phyloP scores from a whole-genome alignment of 2,113 vertebrate genomes.

The Lathamus discolor region DNA sequence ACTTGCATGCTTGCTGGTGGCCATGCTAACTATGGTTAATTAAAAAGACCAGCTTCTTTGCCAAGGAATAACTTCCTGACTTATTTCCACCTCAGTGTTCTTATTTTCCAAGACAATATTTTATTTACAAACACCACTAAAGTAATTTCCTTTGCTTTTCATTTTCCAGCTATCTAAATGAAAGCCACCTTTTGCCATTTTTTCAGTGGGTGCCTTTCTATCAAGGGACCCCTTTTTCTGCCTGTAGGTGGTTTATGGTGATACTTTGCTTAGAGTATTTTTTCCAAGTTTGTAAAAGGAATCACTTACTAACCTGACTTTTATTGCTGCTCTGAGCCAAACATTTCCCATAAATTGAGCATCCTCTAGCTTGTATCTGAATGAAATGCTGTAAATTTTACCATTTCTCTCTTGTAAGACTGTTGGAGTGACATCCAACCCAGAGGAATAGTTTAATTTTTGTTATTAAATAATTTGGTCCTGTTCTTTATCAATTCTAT shows the following conservation, averaged over 20 bases:
- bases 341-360: slow-evolving; percentile 41
- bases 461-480: slow-evolving; percentile 28
- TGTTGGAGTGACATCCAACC: not conserved
- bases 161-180: not conserved
- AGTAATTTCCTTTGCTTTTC: not conserved
- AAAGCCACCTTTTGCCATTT: not conserved
- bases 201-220: not conserved
- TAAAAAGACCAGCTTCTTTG: not conserved
- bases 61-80: not conserved
- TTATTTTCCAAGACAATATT: not conserved
- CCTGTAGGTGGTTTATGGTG: not conserved
- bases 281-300: slow-evolving; percentile 12
- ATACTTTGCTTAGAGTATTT: slow-evolving; percentile 24
- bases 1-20: not conserved
- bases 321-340: slow-evolving; percentile 58
- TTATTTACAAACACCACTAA: slow-evolving; percentile 1
- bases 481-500: slow-evolving; percentile 34
- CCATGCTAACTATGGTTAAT: not conserved
- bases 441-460: slow-evolving; percentile 25
- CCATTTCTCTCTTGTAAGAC: slow-evolving; percentile 13
- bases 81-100: not conserved
- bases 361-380: slow-evolving; percentile 50
- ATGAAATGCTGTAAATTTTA: slow-evolving; percentile 55
- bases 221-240: not conserved
- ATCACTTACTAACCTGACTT: slow-evolving; percentile 49